These are phyloP conservation scores for Amphipoea lucens DNA, from an alignment of 2,888 invertebrate species.

Conservation along the genomic window DNA sequence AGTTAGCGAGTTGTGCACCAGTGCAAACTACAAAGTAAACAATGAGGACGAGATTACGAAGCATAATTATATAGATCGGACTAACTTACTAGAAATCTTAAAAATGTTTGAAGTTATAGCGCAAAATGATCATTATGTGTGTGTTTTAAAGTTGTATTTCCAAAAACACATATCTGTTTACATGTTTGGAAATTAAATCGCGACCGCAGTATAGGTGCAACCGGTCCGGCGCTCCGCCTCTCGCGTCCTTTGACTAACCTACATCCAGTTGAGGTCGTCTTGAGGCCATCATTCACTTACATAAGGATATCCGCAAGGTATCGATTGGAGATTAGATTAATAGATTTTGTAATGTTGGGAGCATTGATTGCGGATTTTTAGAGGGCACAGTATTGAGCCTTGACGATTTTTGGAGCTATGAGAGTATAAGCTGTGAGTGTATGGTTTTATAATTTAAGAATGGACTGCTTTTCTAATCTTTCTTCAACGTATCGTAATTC, in stretches of 20 bases:
- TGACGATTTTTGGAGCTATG: neutral
- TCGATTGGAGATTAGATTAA: constrained; percentile 19
- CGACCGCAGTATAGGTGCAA: constrained; percentile 20
- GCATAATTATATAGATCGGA: too few relatives aligned
- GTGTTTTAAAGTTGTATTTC: neutral
- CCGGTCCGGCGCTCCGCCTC: constrained; percentile 54
- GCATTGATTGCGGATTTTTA: neutral
- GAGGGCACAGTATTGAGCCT: constrained; percentile 13
- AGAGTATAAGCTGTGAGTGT: neutral
- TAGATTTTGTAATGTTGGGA: neutral
- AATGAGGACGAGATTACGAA: too few relatives aligned
- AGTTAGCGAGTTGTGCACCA: too few relatives aligned
- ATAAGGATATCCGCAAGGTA: constrained; percentile 51
- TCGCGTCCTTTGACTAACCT: constrained; percentile 77
- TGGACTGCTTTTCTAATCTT: neutral
- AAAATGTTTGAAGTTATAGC: neutral
- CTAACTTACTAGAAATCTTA: neutral
- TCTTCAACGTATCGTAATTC: neutral
- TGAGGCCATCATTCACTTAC: constrained; percentile 63
- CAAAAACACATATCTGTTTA: neutral
- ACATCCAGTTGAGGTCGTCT: constrained; percentile 68
- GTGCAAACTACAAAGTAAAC: too few relatives aligned
- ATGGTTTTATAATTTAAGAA: neutral
- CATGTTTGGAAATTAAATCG: constrained; percentile 1
- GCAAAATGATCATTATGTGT: neutral